Evolutionary conservation across 2,888 invertebrate genomes (phyloP), one percentile per base, ranked within the genome.

Genomic region (Siphonodentalium dalli): DNA sequence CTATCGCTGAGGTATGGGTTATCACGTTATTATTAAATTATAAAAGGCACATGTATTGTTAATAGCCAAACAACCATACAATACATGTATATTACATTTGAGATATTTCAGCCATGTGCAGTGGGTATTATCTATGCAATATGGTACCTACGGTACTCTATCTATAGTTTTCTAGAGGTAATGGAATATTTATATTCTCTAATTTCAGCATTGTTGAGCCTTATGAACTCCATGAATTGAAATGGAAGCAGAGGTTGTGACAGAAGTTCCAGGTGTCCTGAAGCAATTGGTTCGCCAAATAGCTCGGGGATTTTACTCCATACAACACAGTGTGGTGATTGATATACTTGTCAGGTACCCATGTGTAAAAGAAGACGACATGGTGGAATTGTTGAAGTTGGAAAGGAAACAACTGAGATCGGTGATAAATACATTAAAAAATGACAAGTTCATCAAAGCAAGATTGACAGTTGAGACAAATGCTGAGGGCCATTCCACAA

Each of bases 341-440:
- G 96, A 97, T 81, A 92, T 97, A 91, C 85, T 97, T 38, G 93
- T 97, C 40, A 86, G 95, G 74, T 93, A 96, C 85, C 94, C 94
- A 23, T 96, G 96, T 54, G 82, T 85, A 76, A 84, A 84, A 65
- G 85, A 86, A 63, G 85, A 85, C 53, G 85, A 85, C 47, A 68
- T 85, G 29, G 91, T 92, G 68, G 95, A 96, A 79, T 84, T 96
- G 40, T 81, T 97, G 26, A 92, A 92, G 77, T 95, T 96, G 80
- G 97, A 97, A 81, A 87, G 91, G 58, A 79, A 96, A 85, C 93
- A 95, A 88, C 84, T 97, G 47, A 86, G 96, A 72, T 90, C 93
- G 1, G 85, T 93, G 68, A 91, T 97, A 81, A 78, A 78, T 55
- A 73, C 74, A 0, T 82, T 97, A 56, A 90, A 91, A 80, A 92